Evolutionary conservation across 1,140 invertebrate species (phyloP), one percentile per base, ranked within the genome.

Genomic region (Pachypsylla venusta): DNA sequence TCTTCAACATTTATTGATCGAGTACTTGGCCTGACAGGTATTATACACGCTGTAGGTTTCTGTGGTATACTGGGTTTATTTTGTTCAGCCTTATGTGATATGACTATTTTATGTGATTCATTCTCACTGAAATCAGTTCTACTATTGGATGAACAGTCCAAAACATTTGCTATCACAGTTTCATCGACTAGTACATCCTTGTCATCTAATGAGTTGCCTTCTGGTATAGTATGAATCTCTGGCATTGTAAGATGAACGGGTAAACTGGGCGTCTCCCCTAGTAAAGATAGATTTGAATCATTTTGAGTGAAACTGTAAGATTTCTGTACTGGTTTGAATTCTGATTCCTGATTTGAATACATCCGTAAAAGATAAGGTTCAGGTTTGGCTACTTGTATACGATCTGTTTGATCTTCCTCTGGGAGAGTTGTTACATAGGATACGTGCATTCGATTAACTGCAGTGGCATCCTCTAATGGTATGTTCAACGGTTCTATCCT

Each of bases 401-500:
- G 5, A 25, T 30, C 54, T 16, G 25, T 25, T 27, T 56, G n/a
- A 25, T 56, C 27, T 2, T 42, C 39, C 16, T 62, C 61, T 13
- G 62, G 62, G 35, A 48, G 42, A 48, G n/a, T 48, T n/a, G 42
- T 48, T 22, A 48, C 25, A 48, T 63, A 63, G 13, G 60, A 63
- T 14, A 63, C 59, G 22, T 60, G 48, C 60, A 58, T 61, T 19
- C 56, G 27, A n/a, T 55, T 54, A 1, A 61, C 48, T 4, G 55
- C 25, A 3, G n/a, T 14, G 26, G 53, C 3, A 26, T 22, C 14
- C n/a, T 58, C 64, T 16, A 57, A 53, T n/a, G 73, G 72, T 48
- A 79, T 71, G 60, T 78, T 77, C 35, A 77, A 72, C 2, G 77
- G 77, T 64, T 76, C 60, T 16, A 78, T 70, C 16, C 77, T 70